A percentile compares a stretch with the other conserved stretches of the same genome.
Conservation (phyloP, 2,113 vertebrate species). For the Menura novaehollandiae region DNA sequence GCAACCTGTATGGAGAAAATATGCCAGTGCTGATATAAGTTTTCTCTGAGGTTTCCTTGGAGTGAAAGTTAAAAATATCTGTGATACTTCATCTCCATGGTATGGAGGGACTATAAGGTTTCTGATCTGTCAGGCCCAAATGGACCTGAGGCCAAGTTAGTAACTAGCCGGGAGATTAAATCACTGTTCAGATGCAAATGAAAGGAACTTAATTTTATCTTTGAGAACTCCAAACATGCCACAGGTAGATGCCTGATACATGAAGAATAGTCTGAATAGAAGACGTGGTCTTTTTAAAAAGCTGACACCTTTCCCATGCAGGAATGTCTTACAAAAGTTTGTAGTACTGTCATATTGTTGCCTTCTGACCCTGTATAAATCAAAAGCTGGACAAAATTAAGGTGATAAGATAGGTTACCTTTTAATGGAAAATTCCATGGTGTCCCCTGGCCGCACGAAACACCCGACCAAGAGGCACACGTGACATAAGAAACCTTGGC, state of each 20-base stretch:
- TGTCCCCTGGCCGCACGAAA: too few relatives aligned
- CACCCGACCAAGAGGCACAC: too few relatives aligned
- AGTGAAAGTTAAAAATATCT: not conserved
- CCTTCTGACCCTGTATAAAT: too few relatives aligned
- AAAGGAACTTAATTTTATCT: not conserved
- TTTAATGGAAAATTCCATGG: too few relatives aligned
- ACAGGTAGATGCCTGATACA: not conserved
- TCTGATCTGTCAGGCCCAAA: not conserved
- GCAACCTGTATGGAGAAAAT: not conserved
- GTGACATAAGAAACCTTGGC: too few relatives aligned
- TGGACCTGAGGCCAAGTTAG: not conserved
- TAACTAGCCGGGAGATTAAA: not conserved
- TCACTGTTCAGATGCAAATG: not conserved
- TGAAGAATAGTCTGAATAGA: not conserved
- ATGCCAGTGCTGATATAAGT: not conserved
- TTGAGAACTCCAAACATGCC: not conserved
- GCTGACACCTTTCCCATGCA: not conserved
- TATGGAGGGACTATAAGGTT: not conserved
- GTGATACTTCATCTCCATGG: not conserved
- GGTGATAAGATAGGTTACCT: too few relatives aligned
- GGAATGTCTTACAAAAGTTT: not conserved
- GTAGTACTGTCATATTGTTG: not conserved
- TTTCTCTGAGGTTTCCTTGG: not conserved
- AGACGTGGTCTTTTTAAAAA: not conserved
- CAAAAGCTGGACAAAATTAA: too few relatives aligned